phyloP scores from a whole-genome alignment of 2,797 vertebrate genomes.

The Aselliscus stoliczkanus region DNA sequence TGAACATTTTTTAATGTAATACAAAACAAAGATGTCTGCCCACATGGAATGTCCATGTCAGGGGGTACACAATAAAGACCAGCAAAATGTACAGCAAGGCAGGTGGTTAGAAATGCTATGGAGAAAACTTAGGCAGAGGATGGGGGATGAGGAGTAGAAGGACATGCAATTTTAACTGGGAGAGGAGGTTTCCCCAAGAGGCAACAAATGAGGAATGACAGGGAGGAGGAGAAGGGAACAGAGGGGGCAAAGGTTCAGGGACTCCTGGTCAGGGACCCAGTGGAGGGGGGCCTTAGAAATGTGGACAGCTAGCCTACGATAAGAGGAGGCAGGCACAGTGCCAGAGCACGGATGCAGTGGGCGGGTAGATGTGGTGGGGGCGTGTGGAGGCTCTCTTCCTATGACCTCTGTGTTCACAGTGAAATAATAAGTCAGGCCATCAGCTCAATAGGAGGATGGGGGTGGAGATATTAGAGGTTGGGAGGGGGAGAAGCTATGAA shows the following conservation, averaged over 20 bases:
- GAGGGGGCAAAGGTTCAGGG: neutral
- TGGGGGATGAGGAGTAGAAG: neutral
- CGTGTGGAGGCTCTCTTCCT: rapidly evolving
- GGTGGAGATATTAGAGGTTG: neutral
- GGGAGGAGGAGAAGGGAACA: neutral
- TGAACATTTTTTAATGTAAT: neutral
- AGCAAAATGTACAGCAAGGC: neutral
- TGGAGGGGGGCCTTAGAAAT: neutral
- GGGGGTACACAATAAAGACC: neutral
- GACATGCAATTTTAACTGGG: neutral
- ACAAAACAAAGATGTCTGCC: neutral
- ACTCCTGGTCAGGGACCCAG: neutral
- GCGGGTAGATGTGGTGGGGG: rapidly evolving
- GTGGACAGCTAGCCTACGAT: rapidly evolving
- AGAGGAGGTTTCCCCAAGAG: neutral
- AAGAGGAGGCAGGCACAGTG: neutral
- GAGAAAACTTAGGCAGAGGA: neutral
- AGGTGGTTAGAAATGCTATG: neutral
- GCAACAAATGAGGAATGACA: neutral
- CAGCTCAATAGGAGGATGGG: neutral
- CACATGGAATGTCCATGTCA: neutral
- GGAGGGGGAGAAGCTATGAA: neutral
- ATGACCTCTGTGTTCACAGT: neutral
- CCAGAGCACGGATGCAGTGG: rapidly evolving
- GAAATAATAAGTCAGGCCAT: neutral